Base-by-base conservation (phyloP, 2,888 invertebrate species). In the Caenorhabditis sp. region DNA sequence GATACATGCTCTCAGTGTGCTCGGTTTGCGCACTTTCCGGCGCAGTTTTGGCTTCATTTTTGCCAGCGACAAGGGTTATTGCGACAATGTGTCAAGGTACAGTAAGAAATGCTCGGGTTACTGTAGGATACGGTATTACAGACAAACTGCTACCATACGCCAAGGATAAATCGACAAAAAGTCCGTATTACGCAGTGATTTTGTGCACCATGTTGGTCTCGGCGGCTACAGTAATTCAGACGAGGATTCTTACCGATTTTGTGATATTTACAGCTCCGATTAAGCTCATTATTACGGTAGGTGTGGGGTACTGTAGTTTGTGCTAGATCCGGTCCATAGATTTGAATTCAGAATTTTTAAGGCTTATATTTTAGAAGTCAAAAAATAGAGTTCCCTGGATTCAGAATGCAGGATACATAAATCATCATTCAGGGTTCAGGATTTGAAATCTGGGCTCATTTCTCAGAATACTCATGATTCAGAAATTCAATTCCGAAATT, bases 1-100 rank as follows among this genome's bases (percentile, higher is more conserved):
- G 81, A 31, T 81, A 81, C 62, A 75, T 81, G 77, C 66, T 81
- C n/a, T 73, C 78, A 0, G 81, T 81, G 4, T 76, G 78, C 57
- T 77, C 81, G 14, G 76, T 81, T 53, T 81, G 81, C 61, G 77
- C 75, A 5, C 68, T 81, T 23, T 78, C 77, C n/a, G 81, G 81
- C 8, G 70, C 70, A 17, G 70, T 79, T 31, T 63, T 79, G 1
- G 67, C 73, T 1, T 72, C 76, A 3, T 74, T 80, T 50, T 61
- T 81, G 17, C 81, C 79, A 8, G 80, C 73, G 5, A 76, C 77
- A 10, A 56, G 81, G 17, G 70, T 79, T 31, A 67, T 77, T 20
- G 73, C 76, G 23, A 71, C 78, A 3, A 61, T 78, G 12, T 62
- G 65, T 54, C 59, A 67, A 59, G 76, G 76, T 79, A 49, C 4